Evolutionary conservation across 2,797 vertebrate genomes (phyloP).

Genomic region (Vultur gryphus): DNA sequence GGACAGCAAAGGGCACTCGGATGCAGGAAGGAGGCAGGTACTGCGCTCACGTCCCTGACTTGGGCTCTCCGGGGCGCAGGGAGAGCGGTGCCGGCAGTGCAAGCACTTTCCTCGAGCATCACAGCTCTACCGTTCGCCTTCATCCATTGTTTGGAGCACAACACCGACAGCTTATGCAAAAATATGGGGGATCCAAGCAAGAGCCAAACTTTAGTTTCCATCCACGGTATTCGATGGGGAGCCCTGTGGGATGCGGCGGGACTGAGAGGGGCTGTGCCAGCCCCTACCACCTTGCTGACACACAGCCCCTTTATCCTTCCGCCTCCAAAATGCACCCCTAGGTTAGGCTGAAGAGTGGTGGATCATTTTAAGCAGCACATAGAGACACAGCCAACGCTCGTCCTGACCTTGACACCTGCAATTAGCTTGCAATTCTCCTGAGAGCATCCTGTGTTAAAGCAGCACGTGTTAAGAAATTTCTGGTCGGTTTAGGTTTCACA

Average conservation of each 20-base stretch:
- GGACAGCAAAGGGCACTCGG: neutral
- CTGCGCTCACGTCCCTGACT: rapidly evolving
- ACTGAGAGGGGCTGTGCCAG: neutral
- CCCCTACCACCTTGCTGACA: too few relatives aligned
- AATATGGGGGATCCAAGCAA: rapidly evolving
- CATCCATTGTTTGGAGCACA: neutral
- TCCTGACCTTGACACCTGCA: neutral
- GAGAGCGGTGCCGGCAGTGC: neutral
- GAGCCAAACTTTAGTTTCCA: neutral
- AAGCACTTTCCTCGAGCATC: rapidly evolving
- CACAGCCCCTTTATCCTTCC: neutral
- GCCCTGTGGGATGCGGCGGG: neutral
- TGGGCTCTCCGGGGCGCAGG: neutral
- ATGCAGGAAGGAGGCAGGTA: neutral
- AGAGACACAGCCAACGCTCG: rapidly evolving
- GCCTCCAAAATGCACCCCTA: neutral
- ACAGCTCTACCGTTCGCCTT: rapidly evolving
- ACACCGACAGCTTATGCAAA: neutral
- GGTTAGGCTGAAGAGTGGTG: neutral
- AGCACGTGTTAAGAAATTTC: rapidly evolving
- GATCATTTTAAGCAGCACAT: rapidly evolving
- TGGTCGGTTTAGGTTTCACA: neutral
- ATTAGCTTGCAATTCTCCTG: neutral
- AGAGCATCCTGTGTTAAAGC: neutral
- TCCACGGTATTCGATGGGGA: neutral